Conservation (phyloP, 2,888 invertebrate genomes). For the Sepiola atlantica region DNA sequence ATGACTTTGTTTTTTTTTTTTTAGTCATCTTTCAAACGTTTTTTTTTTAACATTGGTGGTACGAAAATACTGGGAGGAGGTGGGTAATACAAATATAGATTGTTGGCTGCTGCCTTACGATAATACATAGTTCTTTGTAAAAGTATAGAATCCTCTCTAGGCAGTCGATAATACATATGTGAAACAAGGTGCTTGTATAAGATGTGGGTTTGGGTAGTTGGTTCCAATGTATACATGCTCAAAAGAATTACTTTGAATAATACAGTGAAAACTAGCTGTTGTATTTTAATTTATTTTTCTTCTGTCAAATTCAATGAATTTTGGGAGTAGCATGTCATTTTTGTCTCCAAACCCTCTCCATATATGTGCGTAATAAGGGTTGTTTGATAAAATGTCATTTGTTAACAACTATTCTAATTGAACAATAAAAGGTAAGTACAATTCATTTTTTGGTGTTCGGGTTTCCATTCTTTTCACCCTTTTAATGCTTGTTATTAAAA, state of each 20-base stretch:
- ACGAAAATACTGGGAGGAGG: no score
- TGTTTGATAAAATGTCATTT: not conserved
- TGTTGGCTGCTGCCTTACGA: no score
- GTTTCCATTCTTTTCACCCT: not conserved
- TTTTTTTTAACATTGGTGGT: no score
- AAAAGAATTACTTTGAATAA: not conserved
- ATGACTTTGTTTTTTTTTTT: no score
- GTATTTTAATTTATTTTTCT: not conserved
- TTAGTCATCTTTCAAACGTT: no score
- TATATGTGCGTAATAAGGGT: not conserved
- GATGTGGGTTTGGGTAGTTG: no score
- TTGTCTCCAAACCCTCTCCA: no score
- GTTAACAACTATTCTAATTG: not conserved
- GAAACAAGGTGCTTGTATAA: no score
- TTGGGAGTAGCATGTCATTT: not conserved
- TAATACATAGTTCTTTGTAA: no score
- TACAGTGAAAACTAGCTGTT: not conserved
- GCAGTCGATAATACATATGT: no score
- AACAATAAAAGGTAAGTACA: not conserved
- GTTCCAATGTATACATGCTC: not conserved
- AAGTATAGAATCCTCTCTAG: no score
- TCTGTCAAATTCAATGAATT: not conserved
- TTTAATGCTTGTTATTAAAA: not conserved
- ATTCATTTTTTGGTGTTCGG: not conserved
- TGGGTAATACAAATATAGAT: no score